Evolutionary conservation across 2,888 invertebrate species (phyloP).

Genomic region (Hofmannophila pseudospretella): DNA sequence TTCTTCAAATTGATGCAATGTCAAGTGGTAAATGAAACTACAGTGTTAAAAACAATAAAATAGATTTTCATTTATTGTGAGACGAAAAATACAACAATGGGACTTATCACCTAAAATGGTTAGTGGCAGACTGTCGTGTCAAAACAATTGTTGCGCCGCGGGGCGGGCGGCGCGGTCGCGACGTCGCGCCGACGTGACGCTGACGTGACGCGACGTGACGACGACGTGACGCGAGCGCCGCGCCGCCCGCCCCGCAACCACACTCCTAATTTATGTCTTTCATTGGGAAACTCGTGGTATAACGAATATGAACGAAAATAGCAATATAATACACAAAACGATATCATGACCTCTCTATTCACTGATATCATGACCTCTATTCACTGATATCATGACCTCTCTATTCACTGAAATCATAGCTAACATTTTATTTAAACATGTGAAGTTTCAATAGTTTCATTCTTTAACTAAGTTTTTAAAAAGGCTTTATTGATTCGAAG

Average conservation of each 20-base stretch:
- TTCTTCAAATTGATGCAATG: no score
- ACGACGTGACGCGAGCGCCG: slow-evolving; percentile 4
- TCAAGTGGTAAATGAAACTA: slow-evolving; percentile 55
- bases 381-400: no score
- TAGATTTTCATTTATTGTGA: slow-evolving; percentile 79
- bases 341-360: slow-evolving; percentile 64
- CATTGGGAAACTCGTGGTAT: slow-evolving; percentile 70
- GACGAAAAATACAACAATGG: slow-evolving; percentile 79
- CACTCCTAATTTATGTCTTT: slow-evolving; percentile 75
- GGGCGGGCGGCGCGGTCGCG: neutral
- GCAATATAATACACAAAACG: slow-evolving; percentile 66
- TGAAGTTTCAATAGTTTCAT: slow-evolving; percentile 71
- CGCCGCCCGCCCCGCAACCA: slow-evolving; percentile 26
- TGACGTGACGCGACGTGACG: no score
- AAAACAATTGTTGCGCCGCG: slow-evolving; percentile 56
- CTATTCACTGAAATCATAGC: slow-evolving; percentile 72
- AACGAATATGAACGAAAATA: slow-evolving; percentile 71
- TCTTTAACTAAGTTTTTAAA: slow-evolving; percentile 69
- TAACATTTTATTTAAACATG: slow-evolving; percentile 66
- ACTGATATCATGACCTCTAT: slow-evolving; percentile 72
- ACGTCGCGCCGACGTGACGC: neutral
- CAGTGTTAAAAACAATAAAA: slow-evolving; percentile 75
- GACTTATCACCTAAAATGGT: slow-evolving; percentile 76
- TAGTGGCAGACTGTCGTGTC: slow-evolving; percentile 75
- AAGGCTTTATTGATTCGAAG: slow-evolving; percentile 77